phyloP scores from a whole-genome alignment of 2,888 invertebrate genomes.

The Archaeoteleia sp. region DNA sequence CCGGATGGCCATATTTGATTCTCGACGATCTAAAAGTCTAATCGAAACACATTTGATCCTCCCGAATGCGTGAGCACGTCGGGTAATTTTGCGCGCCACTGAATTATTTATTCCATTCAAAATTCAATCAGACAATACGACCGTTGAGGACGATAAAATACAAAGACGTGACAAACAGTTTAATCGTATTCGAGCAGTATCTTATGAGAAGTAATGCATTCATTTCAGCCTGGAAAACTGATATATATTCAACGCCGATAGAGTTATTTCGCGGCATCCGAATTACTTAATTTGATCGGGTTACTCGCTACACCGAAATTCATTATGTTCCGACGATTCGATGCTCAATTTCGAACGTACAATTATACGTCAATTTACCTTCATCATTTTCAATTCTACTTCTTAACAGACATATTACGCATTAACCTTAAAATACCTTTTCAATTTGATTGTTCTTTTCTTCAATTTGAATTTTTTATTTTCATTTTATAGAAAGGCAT shows the following conservation, averaged over 20 bases:
- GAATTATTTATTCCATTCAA: slow-evolving; percentile 39
- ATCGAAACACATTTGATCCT: slow-evolving; percentile 27
- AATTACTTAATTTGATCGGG: slow-evolving; percentile 33
- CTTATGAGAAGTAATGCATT: slow-evolving; percentile 17
- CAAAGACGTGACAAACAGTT: slow-evolving; percentile 30
- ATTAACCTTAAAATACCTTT: too few species aligned
- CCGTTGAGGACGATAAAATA: slow-evolving; percentile 15
- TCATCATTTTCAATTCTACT: too few species aligned
- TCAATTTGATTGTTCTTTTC: too few species aligned
- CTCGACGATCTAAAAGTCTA: slow-evolving; percentile 31
- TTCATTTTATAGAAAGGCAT: too few species aligned
- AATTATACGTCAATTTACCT: too few species aligned
- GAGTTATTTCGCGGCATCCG: slow-evolving; percentile 24
- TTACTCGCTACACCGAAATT: slow-evolving; percentile 10
- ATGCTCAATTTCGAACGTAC: too few species aligned
- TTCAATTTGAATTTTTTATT: too few species aligned
- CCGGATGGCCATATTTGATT: slow-evolving; percentile 20
- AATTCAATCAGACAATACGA: slow-evolving; percentile 27
- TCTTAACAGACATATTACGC: too few species aligned
- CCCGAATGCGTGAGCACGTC: slow-evolving; percentile 28
- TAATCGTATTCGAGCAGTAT: slow-evolving; percentile 10
- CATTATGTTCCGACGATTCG: too few species aligned
- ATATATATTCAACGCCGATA: slow-evolving; percentile 15
- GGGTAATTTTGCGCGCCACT: slow-evolving; percentile 31
- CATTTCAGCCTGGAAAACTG: slow-evolving; percentile 16